These are phyloP conservation scores for Stegana nigrithorax DNA, from an alignment of 2,888 invertebrate species.

Conservation along the genomic window DNA sequence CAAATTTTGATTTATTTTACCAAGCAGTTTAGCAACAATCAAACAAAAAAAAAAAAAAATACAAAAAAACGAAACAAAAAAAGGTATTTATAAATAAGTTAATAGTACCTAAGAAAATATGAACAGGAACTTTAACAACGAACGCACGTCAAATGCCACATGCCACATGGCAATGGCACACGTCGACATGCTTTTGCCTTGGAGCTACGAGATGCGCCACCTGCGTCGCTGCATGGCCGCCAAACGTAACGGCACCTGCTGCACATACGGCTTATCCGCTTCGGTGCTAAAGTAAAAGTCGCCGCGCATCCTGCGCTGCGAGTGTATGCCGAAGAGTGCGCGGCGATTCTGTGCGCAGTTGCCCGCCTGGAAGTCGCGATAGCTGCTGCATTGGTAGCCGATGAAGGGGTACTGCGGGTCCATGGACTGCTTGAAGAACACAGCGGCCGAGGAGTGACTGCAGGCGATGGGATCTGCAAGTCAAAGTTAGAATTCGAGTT, in stretches of 20 bases:
- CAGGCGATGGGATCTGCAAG: conserved; percentile 63
- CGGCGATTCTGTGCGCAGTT: conserved; percentile 50
- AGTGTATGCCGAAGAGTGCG: conserved; percentile 65
- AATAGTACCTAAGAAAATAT: too few species aligned
- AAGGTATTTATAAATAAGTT: too few species aligned
- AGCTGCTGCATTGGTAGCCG: conserved; percentile 61
- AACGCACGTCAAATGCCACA: not conserved
- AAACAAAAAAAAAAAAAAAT: not conserved
- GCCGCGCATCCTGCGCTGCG: conserved; percentile 49
- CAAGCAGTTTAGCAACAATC: conserved; percentile 3
- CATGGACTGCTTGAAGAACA: conserved; percentile 66
- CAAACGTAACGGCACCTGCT: conserved; percentile 22
- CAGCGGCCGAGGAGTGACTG: conserved; percentile 64
- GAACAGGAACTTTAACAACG: conserved; percentile 12
- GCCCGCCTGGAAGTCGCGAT: conserved; percentile 48
- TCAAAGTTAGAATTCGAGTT: too few species aligned
- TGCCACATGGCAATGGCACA: not conserved
- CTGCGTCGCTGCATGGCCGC: not conserved
- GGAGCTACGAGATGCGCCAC: not conserved
- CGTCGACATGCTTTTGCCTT: too few species aligned
- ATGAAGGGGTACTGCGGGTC: conserved; percentile 60
- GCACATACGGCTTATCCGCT: conserved; percentile 51
- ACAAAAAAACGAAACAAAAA: not conserved
- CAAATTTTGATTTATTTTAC: too few species aligned
- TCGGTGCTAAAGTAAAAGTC: conserved; percentile 60